Percentiles rank a stretch among this genome's conserved stretches.
Evolutionary conservation across 2,797 vertebrate genomes (phyloP).

Genomic region (Chelonia mydas): DNA sequence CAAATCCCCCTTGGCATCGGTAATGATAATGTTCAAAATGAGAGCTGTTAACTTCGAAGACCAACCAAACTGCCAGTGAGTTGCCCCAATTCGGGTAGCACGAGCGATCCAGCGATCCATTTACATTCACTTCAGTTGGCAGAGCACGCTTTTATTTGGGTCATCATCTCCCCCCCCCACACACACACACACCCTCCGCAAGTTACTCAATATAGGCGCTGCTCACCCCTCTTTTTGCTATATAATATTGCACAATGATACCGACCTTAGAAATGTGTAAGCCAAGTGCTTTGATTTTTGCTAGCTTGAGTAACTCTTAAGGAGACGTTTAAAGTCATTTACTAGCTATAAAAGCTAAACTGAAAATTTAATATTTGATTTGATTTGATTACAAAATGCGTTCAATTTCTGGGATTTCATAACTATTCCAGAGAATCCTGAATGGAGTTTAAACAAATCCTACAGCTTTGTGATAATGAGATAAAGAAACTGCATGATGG

Average conservation of each 20-base stretch:
- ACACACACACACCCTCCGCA: not conserved
- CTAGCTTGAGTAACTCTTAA: constrained; percentile 16
- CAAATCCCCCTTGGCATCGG: not conserved
- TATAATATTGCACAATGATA: not conserved
- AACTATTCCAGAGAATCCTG: not conserved
- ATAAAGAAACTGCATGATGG: not conserved
- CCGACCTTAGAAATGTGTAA: not conserved
- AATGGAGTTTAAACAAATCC: constrained; percentile 48
- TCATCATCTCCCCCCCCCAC: not conserved
- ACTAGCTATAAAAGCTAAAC: constrained; percentile 55
- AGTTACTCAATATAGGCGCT: not conserved
- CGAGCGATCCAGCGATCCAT: not conserved
- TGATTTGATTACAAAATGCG: not conserved
- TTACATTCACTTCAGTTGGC: not conserved
- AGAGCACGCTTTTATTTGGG: not conserved
- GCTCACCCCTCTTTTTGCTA: not conserved
- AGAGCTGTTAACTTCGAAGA: constrained; percentile 34
- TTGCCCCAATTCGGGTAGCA: not conserved
- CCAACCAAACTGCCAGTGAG: not conserved
- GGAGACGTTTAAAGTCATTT: constrained; percentile 39
- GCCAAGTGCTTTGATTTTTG: constrained; percentile 69
- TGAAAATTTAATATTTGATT: constrained; percentile 36
- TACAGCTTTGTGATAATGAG: constrained; percentile 22
- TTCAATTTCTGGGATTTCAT: not conserved
- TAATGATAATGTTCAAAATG: constrained; percentile 13